Evolutionary conservation across 2,113 vertebrate genomes (phyloP).

Genomic region (Corythornis vintsioides): DNA sequence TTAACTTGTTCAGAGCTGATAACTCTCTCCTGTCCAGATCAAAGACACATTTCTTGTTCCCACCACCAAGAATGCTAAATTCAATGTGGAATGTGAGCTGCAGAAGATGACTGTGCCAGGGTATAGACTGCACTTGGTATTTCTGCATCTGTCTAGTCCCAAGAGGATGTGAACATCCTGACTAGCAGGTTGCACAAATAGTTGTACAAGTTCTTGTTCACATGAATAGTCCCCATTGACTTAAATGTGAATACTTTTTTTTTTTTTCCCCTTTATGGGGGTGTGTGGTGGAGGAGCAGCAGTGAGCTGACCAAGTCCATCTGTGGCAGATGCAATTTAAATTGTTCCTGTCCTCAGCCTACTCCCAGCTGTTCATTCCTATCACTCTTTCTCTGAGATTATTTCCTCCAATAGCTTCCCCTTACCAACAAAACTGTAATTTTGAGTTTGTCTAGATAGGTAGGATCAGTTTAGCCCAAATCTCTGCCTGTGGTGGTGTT

Average conservation of each 20-base stretch:
- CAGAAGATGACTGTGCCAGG: neutral
- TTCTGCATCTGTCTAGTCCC: neutral
- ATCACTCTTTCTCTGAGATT: neutral
- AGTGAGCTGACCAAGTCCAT: neutral
- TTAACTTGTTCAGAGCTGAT: neutral
- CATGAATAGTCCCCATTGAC: neutral
- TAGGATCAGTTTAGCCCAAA: neutral
- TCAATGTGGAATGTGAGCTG: neutral
- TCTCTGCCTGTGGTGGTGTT: neutral
- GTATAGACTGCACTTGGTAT: neutral
- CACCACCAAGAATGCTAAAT: neutral
- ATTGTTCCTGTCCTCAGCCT: neutral
- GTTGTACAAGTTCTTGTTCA: neutral
- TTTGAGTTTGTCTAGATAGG: neutral
- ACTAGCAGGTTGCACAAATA: neutral
- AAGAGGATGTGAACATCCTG: neutral
- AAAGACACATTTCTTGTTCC: neutral
- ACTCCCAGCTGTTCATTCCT: slow-evolving; percentile 3
- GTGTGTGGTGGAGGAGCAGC: neutral
- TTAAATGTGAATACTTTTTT: neutral
- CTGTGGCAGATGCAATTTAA: neutral
- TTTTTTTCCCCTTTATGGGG: neutral
- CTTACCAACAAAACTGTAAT: neutral
- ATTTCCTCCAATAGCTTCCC: neutral
- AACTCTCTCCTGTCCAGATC: neutral